Base-by-base conservation (phyloP, 2,113 vertebrate species). In the Cairina moschata region DNA sequence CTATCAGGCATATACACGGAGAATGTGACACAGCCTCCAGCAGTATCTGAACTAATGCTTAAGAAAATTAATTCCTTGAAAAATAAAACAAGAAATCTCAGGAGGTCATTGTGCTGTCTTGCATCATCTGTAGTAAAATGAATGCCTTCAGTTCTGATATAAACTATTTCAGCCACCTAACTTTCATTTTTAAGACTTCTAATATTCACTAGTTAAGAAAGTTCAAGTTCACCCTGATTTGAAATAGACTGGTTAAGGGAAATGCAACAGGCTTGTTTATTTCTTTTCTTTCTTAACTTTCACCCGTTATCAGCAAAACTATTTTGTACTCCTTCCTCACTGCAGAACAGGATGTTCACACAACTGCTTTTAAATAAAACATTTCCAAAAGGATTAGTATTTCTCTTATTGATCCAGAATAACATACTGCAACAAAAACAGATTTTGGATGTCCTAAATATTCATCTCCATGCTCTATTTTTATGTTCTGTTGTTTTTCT, bases 61-160 rank as follows among this genome's bases (percentile, higher is more conserved):
- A 50, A 80, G 75, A 91, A 90, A 73, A 86, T 91, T 78, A 97
- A 86, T 66, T 84, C 65, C 46, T 58, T 88, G 60, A 83, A 68
- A 79, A 84, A 80, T n/a, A 85, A 83, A 67, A 4, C 13, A 87
- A 58, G 52, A 91, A 55, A 46, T 62, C 75, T 82, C 71, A 66
- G 84, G 44, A 93, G 17, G 48, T 88, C 63, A 87, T 18, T 78
- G 42, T 48, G 44, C 23, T 9, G 2, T 83, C 62, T 74, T 87
- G 36, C 16, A 79, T 63, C 22, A 40, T 69, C 71, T 42, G 8
- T 11, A 66, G 36, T 22, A 23, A 84, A 84, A 6, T 15, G 14
- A 73, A 80, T 11, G n/a, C 13, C 76, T 83, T 52, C 50, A 66
- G 25, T 32, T 48, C 26, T 4, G 1, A 10, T 38, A 17, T 4